Percentiles rank a stretch among this genome's conserved stretches.
These are phyloP conservation scores for Baryphthengus martii DNA, from an alignment of 2,113 vertebrate genomes.

Conservation along the genomic window DNA sequence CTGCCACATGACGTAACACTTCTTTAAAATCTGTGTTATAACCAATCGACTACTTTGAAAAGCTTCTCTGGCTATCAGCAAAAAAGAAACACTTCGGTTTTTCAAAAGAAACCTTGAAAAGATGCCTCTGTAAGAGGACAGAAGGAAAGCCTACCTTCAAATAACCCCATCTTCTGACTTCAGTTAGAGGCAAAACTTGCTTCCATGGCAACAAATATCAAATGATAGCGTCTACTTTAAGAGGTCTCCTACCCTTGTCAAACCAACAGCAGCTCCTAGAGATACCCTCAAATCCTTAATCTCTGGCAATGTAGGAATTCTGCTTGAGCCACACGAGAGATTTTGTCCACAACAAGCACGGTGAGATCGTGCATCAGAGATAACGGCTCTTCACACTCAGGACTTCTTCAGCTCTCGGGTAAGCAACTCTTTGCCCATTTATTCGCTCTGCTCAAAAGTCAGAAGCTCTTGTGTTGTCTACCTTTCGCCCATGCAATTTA, in stretches of 20 bases:
- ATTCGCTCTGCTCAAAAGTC: neutral
- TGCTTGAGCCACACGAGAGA: neutral
- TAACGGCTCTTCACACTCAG: neutral
- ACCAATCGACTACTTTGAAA: neutral
- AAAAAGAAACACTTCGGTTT: neutral
- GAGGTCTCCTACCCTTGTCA: neutral
- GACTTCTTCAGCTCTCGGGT: neutral
- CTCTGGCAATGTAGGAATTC: neutral
- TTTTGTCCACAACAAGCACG: neutral
- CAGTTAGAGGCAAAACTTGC: neutral
- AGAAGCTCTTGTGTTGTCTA: neutral
- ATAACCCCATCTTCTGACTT: neutral
- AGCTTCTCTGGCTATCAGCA: neutral
- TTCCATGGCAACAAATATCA: neutral
- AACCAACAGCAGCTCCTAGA: neutral
- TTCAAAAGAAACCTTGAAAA: neutral
- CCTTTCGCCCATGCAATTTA: neutral
- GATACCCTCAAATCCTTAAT: neutral
- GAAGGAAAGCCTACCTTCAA: neutral
- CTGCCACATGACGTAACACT: rapidly evolving
- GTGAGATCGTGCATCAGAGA: neutral
- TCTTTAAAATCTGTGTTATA: neutral
- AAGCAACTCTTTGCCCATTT: neutral
- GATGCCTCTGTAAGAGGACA: neutral
- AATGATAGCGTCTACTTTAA: neutral